These are phyloP conservation scores for Eupithecia subumbrata DNA, from an alignment of 2,888 invertebrate genomes.

Conservation along the genomic window DNA sequence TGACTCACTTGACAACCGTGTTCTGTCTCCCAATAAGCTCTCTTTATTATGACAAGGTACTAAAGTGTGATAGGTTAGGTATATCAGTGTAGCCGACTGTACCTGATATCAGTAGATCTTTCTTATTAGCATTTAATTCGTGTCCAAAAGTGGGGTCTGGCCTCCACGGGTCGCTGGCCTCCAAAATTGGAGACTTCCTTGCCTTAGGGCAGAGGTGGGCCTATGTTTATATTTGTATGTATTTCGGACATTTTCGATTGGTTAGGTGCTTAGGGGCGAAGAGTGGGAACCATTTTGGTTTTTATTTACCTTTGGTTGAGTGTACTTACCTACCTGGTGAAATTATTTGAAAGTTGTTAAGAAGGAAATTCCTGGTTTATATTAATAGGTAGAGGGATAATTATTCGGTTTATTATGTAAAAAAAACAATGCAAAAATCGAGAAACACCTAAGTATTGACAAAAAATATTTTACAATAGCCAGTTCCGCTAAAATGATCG, in stretches of 20 bases:
- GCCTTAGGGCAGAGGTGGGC: slow-evolving; percentile 70
- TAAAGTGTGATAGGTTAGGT: background rate
- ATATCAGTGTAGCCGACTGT: background rate
- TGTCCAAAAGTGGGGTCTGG: slow-evolving; percentile 73
- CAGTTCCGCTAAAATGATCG: slow-evolving; percentile 14
- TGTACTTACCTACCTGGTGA: background rate
- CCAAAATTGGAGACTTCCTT: slow-evolving; percentile 81
- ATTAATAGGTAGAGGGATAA: background rate
- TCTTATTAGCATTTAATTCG: slow-evolving; percentile 82
- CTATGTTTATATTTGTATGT: slow-evolving; percentile 57
- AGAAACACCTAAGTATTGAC: background rate
- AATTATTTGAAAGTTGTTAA: background rate
- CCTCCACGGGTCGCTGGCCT: slow-evolving; percentile 79
- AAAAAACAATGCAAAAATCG: background rate
- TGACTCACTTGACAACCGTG: background rate
- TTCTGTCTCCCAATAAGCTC: background rate
- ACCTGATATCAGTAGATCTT: slow-evolving; percentile 66
- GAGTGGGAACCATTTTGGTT: slow-evolving; percentile 46
- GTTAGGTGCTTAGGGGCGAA: slow-evolving; percentile 56
- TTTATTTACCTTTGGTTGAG: background rate
- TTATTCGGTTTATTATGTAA: background rate
- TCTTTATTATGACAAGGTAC: background rate
- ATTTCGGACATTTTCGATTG: slow-evolving; percentile 59
- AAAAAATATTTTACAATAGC: slow-evolving; percentile 7
- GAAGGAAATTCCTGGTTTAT: background rate